Conservation (phyloP, 2,797 vertebrate species). For the Pempheris klunzingeri region DNA sequence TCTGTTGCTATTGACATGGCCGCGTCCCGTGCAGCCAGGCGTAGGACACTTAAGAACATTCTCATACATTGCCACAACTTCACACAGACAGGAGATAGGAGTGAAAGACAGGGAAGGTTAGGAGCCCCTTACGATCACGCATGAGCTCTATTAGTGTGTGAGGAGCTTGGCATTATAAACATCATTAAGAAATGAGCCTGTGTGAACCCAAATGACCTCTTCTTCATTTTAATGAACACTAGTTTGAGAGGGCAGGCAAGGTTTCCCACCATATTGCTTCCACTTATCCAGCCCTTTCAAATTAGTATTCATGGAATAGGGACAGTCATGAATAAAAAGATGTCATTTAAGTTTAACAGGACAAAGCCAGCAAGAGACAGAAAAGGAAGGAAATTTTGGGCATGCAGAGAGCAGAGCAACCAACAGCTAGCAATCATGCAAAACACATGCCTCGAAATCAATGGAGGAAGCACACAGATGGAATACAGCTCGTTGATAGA, state of each 20-base stretch:
- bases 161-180: conserved; percentile 84
- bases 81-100: conserved; percentile 87
- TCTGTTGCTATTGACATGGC: conserved; percentile 99
- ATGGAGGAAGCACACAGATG: conserved; percentile 57
- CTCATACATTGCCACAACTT: conserved; percentile 99
- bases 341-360: conserved; percentile 83
- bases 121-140: conserved; percentile 86
- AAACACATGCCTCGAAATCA: conserved; percentile 72
- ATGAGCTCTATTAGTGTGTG: conserved; percentile 81
- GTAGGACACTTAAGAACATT: conserved; percentile 99
- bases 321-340: conserved; percentile 83
- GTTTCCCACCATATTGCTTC: conserved; percentile 80
- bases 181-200: conserved; percentile 83
- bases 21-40: conserved; percentile 99
- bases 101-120: conserved; percentile 91
- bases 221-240: conserved; percentile 83
- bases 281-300: conserved; percentile 80
- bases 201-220: conserved; percentile 81
- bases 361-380: conserved; percentile 70
- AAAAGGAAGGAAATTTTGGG: conserved; percentile 55
- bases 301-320: conserved; percentile 81
- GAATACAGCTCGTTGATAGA: conserved; percentile 60
- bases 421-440: conserved; percentile 80
- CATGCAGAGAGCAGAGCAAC: conserved; percentile 68
- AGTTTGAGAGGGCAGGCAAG: conserved; percentile 82